Evolutionary conservation across 2,888 invertebrate species (phyloP).

Genomic region (Oxytorus armatus): DNA sequence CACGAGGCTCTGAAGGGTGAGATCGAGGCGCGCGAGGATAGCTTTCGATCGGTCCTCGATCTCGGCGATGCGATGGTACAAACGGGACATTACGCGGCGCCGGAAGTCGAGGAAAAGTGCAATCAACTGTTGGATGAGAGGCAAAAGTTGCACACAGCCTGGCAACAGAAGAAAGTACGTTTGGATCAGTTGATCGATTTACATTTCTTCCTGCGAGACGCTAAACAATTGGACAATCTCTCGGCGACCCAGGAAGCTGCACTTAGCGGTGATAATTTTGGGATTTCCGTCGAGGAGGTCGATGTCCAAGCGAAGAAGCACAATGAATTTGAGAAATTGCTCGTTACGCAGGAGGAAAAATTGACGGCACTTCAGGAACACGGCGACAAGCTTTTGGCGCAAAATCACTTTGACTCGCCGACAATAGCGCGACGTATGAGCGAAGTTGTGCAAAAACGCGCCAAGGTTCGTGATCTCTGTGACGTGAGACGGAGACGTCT

Average conservation of each 20-base stretch:
- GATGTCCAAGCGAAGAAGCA: conserved; percentile 96
- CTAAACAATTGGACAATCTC: conserved; percentile 95
- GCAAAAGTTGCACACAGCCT: conserved; percentile 91
- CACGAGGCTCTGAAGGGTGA: conserved; percentile 93
- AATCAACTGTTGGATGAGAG: conserved; percentile 91
- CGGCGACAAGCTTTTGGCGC: conserved; percentile 93
- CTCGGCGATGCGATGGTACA: conserved; percentile 93
- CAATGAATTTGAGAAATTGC: conserved; percentile 96
- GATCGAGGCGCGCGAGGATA: conserved; percentile 95
- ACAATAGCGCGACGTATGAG: conserved; percentile 91
- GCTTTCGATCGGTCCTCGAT: conserved; percentile 90
- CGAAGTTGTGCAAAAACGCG: conserved; percentile 90
- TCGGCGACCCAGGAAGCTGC: conserved; percentile 95
- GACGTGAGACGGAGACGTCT: conserved; percentile 89
- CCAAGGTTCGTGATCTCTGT: conserved; percentile 88
- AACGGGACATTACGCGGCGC: conserved; percentile 92
- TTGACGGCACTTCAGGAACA: conserved; percentile 92
- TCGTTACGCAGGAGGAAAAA: conserved; percentile 95
- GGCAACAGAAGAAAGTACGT: conserved; percentile 95
- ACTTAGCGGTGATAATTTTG: conserved; percentile 89
- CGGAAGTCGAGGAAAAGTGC: conserved; percentile 93
- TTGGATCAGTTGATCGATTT: conserved; percentile 96
- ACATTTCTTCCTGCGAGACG: conserved; percentile 97
- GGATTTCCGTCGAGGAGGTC: conserved; percentile 94
- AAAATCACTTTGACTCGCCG: conserved; percentile 95